Base-by-base conservation (phyloP, 2,797 vertebrate species). In the Carduelis carduelis region DNA sequence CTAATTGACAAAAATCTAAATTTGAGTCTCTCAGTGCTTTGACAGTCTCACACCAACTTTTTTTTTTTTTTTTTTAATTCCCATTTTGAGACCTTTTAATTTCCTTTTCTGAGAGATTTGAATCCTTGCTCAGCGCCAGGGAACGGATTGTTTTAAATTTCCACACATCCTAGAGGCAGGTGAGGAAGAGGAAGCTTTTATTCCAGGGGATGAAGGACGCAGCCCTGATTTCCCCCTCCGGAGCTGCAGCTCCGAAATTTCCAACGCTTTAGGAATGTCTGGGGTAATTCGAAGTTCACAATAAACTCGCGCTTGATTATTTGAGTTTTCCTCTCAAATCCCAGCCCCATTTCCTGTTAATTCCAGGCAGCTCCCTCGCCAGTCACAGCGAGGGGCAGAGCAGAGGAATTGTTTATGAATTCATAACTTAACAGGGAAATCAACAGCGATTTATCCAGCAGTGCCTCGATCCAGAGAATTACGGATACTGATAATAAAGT, bases 401-500 rank as follows among this genome's bases (percentile, higher is more conserved):
- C 30, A 7, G 41, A 35, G 56, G 56, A 70, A 70, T 61, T 78
- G 74, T 61, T 69, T 61, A 41, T 41, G 74, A 47, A 77, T 86
- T 69, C 39, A 9, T 55, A 55, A 68, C 19, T 66, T 59, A 10
- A 39, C 63, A 26, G 34, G 56, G 63, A 69, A 86, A 77, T 69
- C 53, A 77, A 61, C 30, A 34, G 34, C 2, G 3, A 69, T 61
- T 69, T 55, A 69, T 77, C 56, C 17, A 1, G 16, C 61, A 43
- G 37, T 10, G 43, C 69, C 34, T 30, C 6, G 1, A 43, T 49
- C 35, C 1, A 1, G 46, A 46, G 39, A 61, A 34, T 77, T 30
- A 26, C 0, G 24, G 47, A 69, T 60, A 14, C 1, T 1, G n/a
- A 53, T 41, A 34, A 53, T 7, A 41, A 61, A 77, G 11, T 0